A percentile compares a stretch with the other conserved stretches of the same genome.
Evolutionary conservation across 2,797 vertebrate genomes (phyloP).

Genomic region (Sarcoramphus papa): DNA sequence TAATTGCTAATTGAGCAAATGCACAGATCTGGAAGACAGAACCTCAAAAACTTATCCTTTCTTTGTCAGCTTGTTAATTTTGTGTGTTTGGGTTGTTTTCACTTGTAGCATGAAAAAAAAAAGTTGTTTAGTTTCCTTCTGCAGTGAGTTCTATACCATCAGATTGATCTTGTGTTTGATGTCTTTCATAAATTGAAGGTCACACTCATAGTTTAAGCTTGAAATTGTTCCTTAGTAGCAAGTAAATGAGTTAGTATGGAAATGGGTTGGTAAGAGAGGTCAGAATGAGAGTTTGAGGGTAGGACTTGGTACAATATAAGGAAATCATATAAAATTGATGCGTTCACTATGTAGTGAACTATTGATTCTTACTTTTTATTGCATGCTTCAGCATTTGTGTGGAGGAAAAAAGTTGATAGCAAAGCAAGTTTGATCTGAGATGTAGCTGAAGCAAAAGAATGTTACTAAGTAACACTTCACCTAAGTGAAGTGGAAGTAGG

Average conservation of each 20-base stretch:
- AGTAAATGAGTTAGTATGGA: conserved; percentile 33
- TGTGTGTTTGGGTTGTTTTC: neutral
- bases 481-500: neutral
- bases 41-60: conserved; percentile 21
- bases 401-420: neutral
- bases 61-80: conserved; percentile 12
- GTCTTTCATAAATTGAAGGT: conserved; percentile 50
- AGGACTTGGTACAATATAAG: neutral
- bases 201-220: conserved; percentile 11
- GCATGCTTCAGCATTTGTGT: neutral
- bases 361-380: neutral
- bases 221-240: conserved; percentile 31
- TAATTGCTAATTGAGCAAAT: neutral
- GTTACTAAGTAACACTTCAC: neutral
- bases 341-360: neutral
- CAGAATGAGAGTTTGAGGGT: neutral
- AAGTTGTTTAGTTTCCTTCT: neutral
- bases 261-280: neutral
- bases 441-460: neutral
- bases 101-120: neutral
- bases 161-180: conserved; percentile 27
- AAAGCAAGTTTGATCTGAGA: neutral
- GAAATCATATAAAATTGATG: conserved; percentile 6
- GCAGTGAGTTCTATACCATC: neutral
- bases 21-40: neutral